Evolutionary conservation across 1,140 invertebrate genomes (phyloP), one percentile per base, ranked within the genome.

Genomic region (Sitobion miscanthi): DNA sequence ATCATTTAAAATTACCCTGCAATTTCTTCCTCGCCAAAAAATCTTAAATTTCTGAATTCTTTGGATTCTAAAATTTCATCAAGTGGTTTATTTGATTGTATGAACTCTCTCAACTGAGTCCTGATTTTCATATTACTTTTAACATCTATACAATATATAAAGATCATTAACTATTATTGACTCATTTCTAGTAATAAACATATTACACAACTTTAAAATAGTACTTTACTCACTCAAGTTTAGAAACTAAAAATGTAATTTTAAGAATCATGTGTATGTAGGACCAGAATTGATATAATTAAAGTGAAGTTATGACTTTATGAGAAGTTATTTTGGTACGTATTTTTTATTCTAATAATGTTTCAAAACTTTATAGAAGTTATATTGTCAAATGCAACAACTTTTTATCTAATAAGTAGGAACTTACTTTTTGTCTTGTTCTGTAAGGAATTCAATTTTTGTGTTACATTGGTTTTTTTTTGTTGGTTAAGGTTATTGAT

Each of bases 51-150:
- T 93, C 82, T 85, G 23, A 93, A 93, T 42, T 93, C 82, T 86
- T 93, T 93, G 17, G 91, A 93, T 85, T 93, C 91, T 30, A 93
- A 52, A 42, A 93, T 54, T 42, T 57, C 38, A 86, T 85, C 42
- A 25, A 93, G 4, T 42, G 82, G 3, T 45, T 86, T 93, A 23
- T 93, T n/a, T 9, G 91, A 86, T 57, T n/a, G 8, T 30, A 93
- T 86, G 17, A 93, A 86, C 17, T 93, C 82, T 85, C 82, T 86
- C 8, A 93, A 30, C 1, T 52, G 20, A 85, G 17, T 14, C 35
- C 91, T 93, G 82, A 93, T 57, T 93, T 93, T 86, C 3, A 57
- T 54, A 57, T 93, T 93, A 93, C 91, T 93, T 85, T 86, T 86
- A 57, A 45, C 14, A n/a, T 52, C 91, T 93, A 54, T 25, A 93